A percentile compares a stretch with the other conserved stretches of the same genome.
phyloP scores from a whole-genome alignment of 2,797 vertebrate species.

The Lacerta agilis region DNA sequence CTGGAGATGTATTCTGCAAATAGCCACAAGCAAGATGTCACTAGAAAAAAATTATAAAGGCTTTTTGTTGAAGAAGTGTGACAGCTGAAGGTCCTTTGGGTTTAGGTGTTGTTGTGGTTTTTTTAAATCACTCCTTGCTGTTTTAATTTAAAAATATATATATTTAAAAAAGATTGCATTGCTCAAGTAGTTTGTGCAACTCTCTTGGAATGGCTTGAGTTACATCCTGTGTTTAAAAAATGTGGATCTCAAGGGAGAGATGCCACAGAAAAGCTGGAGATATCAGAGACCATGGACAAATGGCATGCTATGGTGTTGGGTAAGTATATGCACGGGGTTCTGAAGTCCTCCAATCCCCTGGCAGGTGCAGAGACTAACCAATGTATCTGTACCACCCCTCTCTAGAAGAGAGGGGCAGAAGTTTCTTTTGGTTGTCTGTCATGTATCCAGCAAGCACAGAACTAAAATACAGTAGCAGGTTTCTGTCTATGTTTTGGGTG shows the following conservation, averaged over 20 bases:
- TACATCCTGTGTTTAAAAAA: neutral
- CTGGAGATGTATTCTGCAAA: neutral
- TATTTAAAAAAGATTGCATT: neutral
- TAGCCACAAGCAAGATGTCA: neutral
- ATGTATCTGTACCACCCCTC: too few relatives aligned
- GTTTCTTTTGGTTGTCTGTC: too few relatives aligned
- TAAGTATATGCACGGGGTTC: neutral
- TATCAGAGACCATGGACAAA: neutral
- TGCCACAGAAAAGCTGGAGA: neutral
- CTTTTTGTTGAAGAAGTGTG: neutral
- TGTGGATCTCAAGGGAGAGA: too few relatives aligned
- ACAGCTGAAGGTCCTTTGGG: too few relatives aligned
- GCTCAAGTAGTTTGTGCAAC: neutral
- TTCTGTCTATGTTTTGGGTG: too few relatives aligned
- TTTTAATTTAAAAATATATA: neutral
- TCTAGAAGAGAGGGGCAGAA: too few relatives aligned
- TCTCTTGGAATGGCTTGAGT: neutral
- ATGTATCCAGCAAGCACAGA: too few relatives aligned
- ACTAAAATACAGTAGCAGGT: too few relatives aligned
- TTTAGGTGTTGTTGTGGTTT: too few relatives aligned
- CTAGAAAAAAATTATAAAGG: neutral
- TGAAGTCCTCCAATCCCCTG: neutral
- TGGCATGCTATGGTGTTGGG: neutral
- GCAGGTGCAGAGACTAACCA: too few relatives aligned
- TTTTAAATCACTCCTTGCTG: neutral